Base-by-base conservation (phyloP, 2,113 vertebrate genomes). In the Pycnonotus jocosus region DNA sequence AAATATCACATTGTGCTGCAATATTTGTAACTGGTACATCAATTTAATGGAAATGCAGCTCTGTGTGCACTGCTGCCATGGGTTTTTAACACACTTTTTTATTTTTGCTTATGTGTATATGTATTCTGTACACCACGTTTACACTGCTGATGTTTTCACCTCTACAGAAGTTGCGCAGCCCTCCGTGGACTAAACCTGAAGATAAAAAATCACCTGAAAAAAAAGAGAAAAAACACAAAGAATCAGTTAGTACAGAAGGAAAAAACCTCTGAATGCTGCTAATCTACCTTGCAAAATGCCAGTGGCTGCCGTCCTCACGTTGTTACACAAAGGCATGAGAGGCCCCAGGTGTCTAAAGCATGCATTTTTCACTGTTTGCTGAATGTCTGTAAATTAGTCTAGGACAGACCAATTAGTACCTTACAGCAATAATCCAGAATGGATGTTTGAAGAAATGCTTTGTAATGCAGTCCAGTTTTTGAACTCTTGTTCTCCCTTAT, bases 351-450 rank as follows among this genome's bases (percentile, higher is more conserved):
- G 98, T 97, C 96, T 97, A 96, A 97, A 97, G 98, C 98, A 98
- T 98, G 98, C 91, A 88, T 98, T 98, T 96, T 96, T 83, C 97
- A 97, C 88, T 97, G 44, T 96, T 98, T 98, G 97, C 94, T 97
- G 97, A 97, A 97, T 97, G 97, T 98, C 97, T 97, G 96, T 98
- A 97, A 97, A 95, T 81, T 97, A 98, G 91, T 95, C 79, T 95
- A 96, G 80, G 93, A 92, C 92, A 97, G 92, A 90, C 93, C 86
- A 71, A 74, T 96, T 97, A 97, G 96, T 88, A 98, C 83, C 71
- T 94, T 96, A 92, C 91, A 98, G 97, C 97, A 97, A 97, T 98
- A 98, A 98, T 89, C 80, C 92, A 96, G 96, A 96, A 91, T 70
- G 68, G 81, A 95, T 97, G 91, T 95, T 90, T 81, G 76, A 80